Conservation (phyloP, 2,797 vertebrate species). For the Novumbra hubbsi region DNA sequence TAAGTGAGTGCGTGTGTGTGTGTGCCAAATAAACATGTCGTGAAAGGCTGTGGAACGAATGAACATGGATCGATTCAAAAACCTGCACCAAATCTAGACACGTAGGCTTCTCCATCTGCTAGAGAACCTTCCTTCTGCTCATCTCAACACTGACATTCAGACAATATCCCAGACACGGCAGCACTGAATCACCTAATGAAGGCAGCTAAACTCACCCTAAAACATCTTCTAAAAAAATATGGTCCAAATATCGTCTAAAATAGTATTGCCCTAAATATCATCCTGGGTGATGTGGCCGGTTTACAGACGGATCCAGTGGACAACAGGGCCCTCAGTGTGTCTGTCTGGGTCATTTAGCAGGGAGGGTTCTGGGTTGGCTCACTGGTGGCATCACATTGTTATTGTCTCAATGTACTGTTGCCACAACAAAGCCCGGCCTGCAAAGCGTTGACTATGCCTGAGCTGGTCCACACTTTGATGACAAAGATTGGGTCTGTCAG, state of each 20-base stretch:
- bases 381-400: not conserved
- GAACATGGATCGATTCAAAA: not conserved
- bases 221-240: too few species aligned
- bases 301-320: slow-evolving; percentile 7
- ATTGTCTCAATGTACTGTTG: too few species aligned
- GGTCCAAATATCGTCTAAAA: slow-evolving; percentile 1
- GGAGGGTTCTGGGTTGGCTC: not conserved
- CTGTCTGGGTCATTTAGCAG: not conserved
- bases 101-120: not conserved
- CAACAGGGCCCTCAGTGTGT: not conserved
- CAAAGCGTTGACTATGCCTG: not conserved
- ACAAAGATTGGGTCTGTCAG: slow-evolving; percentile 2
- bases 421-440: not conserved
- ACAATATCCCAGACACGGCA: not conserved
- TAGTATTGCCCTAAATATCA: not conserved
- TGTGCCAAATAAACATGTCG: not conserved
- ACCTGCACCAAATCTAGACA: not conserved
- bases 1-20: not conserved
- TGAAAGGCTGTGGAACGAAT: not conserved
- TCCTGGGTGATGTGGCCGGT: not conserved
- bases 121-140: not conserved
- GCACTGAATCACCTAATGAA: not conserved
- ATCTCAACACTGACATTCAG: not conserved
- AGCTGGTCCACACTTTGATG: not conserved
- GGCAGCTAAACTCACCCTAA: too few species aligned